These are phyloP conservation scores for Drosophila maculinotata DNA, from an alignment of 2,888 invertebrate genomes.

Conservation along the genomic window DNA sequence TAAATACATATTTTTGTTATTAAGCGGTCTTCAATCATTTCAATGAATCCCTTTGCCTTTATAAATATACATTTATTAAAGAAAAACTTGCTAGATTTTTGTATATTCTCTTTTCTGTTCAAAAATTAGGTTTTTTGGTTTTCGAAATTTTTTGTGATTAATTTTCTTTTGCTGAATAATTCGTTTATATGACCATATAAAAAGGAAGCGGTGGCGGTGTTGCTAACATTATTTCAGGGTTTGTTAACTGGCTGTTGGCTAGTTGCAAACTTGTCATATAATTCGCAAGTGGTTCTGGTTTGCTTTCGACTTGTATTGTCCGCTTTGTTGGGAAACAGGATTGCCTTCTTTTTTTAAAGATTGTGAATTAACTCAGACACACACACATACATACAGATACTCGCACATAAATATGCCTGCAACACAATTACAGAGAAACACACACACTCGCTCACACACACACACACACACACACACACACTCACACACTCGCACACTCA, in stretches of 20 bases:
- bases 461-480: constrained; percentile 1
- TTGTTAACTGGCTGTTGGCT: constrained; percentile 18
- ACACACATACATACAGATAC: not conserved
- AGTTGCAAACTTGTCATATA: constrained; percentile 12
- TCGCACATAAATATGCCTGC: constrained; percentile 33
- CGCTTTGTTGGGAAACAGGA: constrained; percentile 35
- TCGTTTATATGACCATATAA: constrained; percentile 13
- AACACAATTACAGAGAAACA: constrained; percentile 4
- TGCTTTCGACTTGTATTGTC: constrained; percentile 40
- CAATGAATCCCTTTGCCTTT: not conserved
- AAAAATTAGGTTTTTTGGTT: not conserved
- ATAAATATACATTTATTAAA: not conserved
- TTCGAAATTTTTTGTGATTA: constrained; percentile 5
- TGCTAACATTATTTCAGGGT: constrained; percentile 15
- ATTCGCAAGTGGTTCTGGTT: constrained; percentile 50
- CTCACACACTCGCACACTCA: constrained; percentile 17
- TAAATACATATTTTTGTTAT: not conserved
- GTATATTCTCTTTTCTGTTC: not conserved
- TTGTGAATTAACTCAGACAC: constrained; percentile 27
- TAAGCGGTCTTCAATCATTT: not conserved
- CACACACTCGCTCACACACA: constrained; percentile 2
- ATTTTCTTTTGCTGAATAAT: constrained; percentile 21
- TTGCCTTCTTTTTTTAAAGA: constrained; percentile 8
- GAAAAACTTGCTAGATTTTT: not conserved
- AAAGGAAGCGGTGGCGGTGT: constrained; percentile 39